Evolutionary conservation across 2,113 vertebrate genomes (phyloP).

Genomic region (Cyanoramphus novaezelandiae): DNA sequence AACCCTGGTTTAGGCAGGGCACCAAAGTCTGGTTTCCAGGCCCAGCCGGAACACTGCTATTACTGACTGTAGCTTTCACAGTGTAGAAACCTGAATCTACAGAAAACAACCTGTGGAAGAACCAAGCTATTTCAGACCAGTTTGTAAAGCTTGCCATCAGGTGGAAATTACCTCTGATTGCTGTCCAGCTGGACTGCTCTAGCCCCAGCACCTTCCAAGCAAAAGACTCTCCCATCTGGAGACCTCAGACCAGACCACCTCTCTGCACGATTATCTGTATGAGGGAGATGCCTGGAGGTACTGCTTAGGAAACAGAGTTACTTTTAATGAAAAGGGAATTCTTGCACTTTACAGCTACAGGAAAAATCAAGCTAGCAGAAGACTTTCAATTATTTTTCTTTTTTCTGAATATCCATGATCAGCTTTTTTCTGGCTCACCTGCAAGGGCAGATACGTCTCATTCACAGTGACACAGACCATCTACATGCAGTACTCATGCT

Average conservation of each 20-base stretch:
- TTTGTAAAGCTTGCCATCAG: not conserved
- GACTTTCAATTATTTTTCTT: not conserved
- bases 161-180: not conserved
- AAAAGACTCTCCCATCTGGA: not conserved
- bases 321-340: not conserved
- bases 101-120: not conserved
- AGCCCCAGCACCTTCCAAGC: not conserved
- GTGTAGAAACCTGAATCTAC: not conserved
- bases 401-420: not conserved
- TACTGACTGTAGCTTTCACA: not conserved
- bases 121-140: not conserved
- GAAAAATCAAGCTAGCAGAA: not conserved
- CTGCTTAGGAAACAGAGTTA: not conserved
- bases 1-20: not conserved
- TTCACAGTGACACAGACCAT: not conserved
- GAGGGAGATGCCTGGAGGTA: not conserved
- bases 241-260: not conserved
- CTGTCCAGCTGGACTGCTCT: not conserved
- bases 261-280: not conserved
- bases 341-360: not conserved
- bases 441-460: not conserved
- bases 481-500: not conserved
- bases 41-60: not conserved
- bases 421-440: not conserved
- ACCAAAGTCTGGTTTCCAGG: not conserved